A percentile compares a stretch with the other conserved stretches of the same genome.
Evolutionary conservation across 2,888 invertebrate genomes (phyloP).

Genomic region (Operophtera brumata): DNA sequence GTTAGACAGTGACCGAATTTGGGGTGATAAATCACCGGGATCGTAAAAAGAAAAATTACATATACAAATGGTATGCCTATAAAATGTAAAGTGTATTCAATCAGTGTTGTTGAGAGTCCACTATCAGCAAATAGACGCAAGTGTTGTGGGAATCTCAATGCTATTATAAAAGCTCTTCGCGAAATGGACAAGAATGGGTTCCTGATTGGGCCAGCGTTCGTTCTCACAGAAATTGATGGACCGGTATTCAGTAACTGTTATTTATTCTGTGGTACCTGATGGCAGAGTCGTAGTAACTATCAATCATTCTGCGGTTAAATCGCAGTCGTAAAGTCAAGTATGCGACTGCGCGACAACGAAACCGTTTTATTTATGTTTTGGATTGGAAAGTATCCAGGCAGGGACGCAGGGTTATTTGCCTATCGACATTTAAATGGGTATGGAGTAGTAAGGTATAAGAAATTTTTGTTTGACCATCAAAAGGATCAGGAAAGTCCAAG

Average conservation of each 20-base stretch:
- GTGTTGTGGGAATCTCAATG: slow-evolving; percentile 18
- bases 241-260: background rate
- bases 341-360: too few species aligned
- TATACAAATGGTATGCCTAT: background rate
- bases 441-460: too few species aligned
- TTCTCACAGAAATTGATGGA: slow-evolving; percentile 12
- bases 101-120: slow-evolving; percentile 1
- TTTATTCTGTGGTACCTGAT: background rate
- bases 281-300: background rate
- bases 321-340: too few species aligned
- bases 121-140: slow-evolving; percentile 9
- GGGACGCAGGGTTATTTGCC: too few species aligned
- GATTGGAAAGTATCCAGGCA: too few species aligned
- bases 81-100: background rate
- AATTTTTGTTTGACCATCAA: too few species aligned
- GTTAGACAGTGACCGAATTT: too few species aligned
- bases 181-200: slow-evolving; percentile 7
- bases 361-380: too few species aligned
- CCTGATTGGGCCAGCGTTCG: slow-evolving; percentile 14
- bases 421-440: too few species aligned
- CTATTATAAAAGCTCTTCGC: slow-evolving; percentile 1
- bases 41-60: too few species aligned
- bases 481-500: too few species aligned
- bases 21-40: too few species aligned
- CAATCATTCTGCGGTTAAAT: background rate